Conservation (phyloP, 2,113 vertebrate genomes). For the Raphicerus campestris region DNA sequence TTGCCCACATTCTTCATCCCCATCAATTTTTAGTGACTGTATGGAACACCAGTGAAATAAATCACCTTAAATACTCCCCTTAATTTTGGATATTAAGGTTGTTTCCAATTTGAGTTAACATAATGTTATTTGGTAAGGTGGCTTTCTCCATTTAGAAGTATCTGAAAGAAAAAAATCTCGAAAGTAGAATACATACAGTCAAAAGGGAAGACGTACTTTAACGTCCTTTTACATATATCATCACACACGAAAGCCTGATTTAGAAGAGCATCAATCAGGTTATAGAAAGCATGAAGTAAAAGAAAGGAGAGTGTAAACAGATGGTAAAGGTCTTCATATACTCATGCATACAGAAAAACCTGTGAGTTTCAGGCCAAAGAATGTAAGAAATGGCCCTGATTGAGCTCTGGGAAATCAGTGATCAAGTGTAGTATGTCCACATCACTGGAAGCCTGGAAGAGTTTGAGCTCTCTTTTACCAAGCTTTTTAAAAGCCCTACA, state of each 20-base stretch:
- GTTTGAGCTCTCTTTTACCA: background rate
- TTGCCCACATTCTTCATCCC: background rate
- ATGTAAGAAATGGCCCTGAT: background rate
- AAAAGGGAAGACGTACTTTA: background rate
- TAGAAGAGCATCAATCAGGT: background rate
- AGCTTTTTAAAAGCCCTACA: background rate
- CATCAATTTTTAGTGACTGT: background rate
- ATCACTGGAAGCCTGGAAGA: background rate
- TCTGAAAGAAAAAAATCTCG: background rate
- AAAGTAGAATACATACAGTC: background rate
- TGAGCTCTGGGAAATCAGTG: background rate
- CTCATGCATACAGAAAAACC: background rate
- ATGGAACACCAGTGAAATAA: background rate
- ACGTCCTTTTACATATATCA: background rate
- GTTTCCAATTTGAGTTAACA: background rate
- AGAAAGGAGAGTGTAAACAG: background rate
- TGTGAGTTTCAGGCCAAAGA: background rate
- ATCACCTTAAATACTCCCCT: background rate
- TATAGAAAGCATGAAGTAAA: background rate
- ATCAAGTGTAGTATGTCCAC: background rate
- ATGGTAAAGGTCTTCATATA: background rate
- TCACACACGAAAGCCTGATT: background rate
- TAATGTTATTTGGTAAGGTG: background rate
- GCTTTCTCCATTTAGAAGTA: background rate
- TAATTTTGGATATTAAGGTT: background rate